Evolutionary conservation across 2,888 invertebrate genomes (phyloP), one percentile per base, ranked within the genome.

Genomic region (Melikaiella ostensackeni): DNA sequence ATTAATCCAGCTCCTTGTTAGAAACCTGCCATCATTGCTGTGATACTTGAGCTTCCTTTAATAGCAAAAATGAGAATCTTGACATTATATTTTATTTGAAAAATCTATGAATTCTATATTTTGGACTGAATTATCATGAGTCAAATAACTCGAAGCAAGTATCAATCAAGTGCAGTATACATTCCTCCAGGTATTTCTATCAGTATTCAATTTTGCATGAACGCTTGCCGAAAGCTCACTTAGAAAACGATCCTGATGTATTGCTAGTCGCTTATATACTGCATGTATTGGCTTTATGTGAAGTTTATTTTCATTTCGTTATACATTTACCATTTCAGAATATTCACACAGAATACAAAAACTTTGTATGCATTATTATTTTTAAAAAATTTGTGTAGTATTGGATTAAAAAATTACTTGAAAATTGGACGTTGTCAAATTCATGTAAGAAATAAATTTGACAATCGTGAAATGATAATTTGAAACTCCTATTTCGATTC

Each of bases 181-280:
- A 46, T 70, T 50, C 30, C 50, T 70, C 30, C 50, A 50, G 70
- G 11, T 70, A 70, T 70, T 70, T 50, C 33, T 30, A 70, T 70
- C 70, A 70, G 50, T 70, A 24, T 50, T 70, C 46, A 46, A 55
- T 70, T 70, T 55, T 50, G 70, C 70, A 50, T n/a, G 30, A 70
- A 55, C 30, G 33, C 33, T 70, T 46, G 33, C 13, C 11, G 7
- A 70, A 50, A 19, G n/a, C n/a, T 46, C 27, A 21, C 46, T 50
- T 70, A 70, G 27, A 27, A 55, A 50, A 46, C 50, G n/a, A 11
- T 13, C 33, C 46, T 30, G 0, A 50, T 50, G n/a, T 33, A 70
- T 21, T 55, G 8, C 30, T 50, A 30, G n/a, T 46, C n/a, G n/a
- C 30, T 42, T 66, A 19, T 46, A 8, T 64, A 16, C 16, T 59